Evolutionary conservation across 2,888 invertebrate species (phyloP).

Genomic region (Xestia sexstrigata): DNA sequence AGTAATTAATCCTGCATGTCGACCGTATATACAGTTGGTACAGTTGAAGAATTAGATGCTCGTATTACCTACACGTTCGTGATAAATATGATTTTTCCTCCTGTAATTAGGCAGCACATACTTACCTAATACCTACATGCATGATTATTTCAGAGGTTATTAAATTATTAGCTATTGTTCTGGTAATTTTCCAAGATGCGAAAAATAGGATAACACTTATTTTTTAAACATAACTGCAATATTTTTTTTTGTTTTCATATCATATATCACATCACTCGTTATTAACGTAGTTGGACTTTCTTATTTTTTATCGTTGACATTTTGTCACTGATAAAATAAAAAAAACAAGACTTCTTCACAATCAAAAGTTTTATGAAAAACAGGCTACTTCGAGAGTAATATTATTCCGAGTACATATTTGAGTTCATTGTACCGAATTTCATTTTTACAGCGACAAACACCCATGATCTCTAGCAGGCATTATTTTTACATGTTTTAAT

Average conservation of each 20-base stretch:
- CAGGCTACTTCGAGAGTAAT: background rate
- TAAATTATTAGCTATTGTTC: conserved; percentile 16
- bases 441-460: background rate
- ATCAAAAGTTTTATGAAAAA: background rate
- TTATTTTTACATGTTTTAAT: background rate
- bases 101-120: conserved; percentile 25
- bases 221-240: conserved; percentile 11
- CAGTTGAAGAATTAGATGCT: conserved; percentile 48
- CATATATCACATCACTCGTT: background rate
- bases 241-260: background rate
- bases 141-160: conserved; percentile 44
- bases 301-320: too few relatives aligned
- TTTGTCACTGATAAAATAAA: background rate
- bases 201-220: conserved; percentile 7
- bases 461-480: background rate
- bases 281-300: background rate
- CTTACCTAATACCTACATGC: conserved; percentile 14
- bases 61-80: conserved; percentile 45
- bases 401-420: background rate
- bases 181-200: conserved; percentile 6
- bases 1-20: conserved; percentile 59
- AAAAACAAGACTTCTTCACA: too few relatives aligned
- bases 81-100: conserved; percentile 50
- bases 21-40: too few relatives aligned
- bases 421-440: background rate